Evolutionary conservation across 2,888 invertebrate species (phyloP).

Genomic region (Timema podura): DNA sequence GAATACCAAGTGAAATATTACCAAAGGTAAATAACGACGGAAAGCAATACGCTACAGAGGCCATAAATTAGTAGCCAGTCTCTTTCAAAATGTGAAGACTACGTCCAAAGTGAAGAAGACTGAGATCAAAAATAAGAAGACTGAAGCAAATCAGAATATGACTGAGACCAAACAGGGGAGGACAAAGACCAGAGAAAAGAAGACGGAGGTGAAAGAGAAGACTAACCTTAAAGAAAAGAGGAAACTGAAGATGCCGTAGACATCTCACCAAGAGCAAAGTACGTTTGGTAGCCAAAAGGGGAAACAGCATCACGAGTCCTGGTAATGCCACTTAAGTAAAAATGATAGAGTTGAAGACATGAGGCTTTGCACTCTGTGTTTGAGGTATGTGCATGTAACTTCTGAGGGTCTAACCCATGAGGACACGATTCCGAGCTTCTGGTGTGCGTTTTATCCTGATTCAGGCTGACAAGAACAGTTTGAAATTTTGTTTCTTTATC

Average conservation of each 20-base stretch:
- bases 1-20: neutral
- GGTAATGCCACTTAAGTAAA: neutral
- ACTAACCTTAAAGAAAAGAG: neutral
- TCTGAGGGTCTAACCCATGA: neutral
- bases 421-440: too few relatives aligned
- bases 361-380: neutral
- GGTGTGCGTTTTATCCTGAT: neutral
- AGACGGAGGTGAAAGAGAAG: neutral
- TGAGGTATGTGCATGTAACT: neutral
- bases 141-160: neutral
- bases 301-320: neutral
- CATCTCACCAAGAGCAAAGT: neutral
- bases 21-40: neutral
- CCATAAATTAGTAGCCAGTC: neutral
- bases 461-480: neutral
- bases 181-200: neutral
- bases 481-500: neutral
- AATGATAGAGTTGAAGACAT: constrained; percentile 1
- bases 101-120: neutral
- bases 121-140: neutral
- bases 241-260: neutral
- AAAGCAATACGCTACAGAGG: neutral
- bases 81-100: neutral
- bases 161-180: neutral
- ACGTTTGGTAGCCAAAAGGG: neutral